phyloP scores from a whole-genome alignment of 2,113 vertebrate species.

The Halichoerus grypus region DNA sequence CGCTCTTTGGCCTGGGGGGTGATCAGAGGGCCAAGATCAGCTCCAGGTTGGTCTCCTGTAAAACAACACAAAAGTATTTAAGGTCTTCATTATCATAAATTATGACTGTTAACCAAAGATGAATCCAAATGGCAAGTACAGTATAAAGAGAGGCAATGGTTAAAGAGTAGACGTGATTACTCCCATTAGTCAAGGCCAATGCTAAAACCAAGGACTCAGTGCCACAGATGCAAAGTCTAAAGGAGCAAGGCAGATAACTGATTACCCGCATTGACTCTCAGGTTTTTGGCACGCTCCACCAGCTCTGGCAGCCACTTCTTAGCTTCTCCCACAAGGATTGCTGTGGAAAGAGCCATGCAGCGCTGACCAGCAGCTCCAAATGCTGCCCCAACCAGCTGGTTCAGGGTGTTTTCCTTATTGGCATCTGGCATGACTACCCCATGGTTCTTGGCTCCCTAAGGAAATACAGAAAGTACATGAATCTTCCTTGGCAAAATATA shows the following conservation, averaged over 20 bases:
- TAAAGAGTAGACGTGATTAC: background rate
- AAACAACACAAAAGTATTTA: conserved; percentile 71
- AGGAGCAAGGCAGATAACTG: conserved; percentile 31
- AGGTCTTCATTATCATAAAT: conserved; percentile 19
- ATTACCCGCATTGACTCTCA: conserved; percentile 95
- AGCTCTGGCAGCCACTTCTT: conserved; percentile 96
- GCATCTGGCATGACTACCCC: conserved; percentile 99
- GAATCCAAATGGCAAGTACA: conserved; percentile 3
- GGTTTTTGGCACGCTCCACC: conserved; percentile 94
- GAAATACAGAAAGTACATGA: conserved; percentile 40
- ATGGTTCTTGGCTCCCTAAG: conserved; percentile 98
- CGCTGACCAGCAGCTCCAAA: conserved; percentile 98
- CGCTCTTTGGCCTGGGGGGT: conserved; percentile 93
- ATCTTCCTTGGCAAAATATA: conserved; percentile 47
- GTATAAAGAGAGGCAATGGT: background rate
- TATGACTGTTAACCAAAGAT: conserved; percentile 11
- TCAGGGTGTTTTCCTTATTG: conserved; percentile 98
- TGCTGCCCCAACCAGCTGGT: conserved; percentile 97
- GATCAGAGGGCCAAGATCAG: conserved; percentile 97
- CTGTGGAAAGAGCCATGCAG: conserved; percentile 99
- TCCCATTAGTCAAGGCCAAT: background rate
- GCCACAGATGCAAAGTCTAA: background rate
- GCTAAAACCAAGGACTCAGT: background rate
- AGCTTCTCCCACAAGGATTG: conserved; percentile 95
- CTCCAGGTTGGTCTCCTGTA: conserved; percentile 96